Base-by-base conservation (phyloP, 2,113 vertebrate species). In the Neoarius graeffei region DNA sequence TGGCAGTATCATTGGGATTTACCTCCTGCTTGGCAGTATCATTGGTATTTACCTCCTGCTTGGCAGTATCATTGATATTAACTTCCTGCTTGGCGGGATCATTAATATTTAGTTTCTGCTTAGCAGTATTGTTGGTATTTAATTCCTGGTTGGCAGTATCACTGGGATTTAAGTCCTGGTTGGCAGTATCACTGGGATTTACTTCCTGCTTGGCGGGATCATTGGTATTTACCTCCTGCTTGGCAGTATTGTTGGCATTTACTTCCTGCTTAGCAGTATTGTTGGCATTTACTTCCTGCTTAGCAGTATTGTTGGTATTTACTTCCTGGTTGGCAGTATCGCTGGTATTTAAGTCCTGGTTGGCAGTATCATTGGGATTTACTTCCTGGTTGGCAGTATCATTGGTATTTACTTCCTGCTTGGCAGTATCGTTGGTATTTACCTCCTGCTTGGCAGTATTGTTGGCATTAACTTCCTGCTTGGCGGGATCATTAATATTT, bases 41-140 rank as follows among this genome's bases (percentile, higher is more conserved):
- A 10, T 66, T n/a, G 2, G 14, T 1, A 4, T n/a, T 66, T 2
- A n/a, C 10, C 0, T 66, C 25, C 64, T 13, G 3, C 0, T n/a
- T 66, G 25, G 25, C 64, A 66, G 4, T 66, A 35, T 5, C 19
- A 6, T 71, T 35, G 27, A 3, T 1, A 19, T 7, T 20, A 1
- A 19, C 1, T 2, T 69, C 67, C 67, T 17, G 5, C 4, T 14
- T 69, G 27, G 67, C 27, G 7, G 15, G 7, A 17, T n/a, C 5
- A 4, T 67, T 27, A 0, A 4, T 1, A 5, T n/a, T 67, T 5
- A 27, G 4, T 5, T 67, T n/a, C 66, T 14, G n/a, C 3, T 13
- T 67, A 5, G n/a, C 64, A 14, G 13, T 27, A 67, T n/a, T 27
- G n/a, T 27, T 27, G 3, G 4, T 5, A 13, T n/a, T 67, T 14